Evolutionary conservation across 92 coral and sea anemone genomes (phyloP), one percentile per base, ranked within the genome.

Genomic region (Ricordea florida): DNA sequence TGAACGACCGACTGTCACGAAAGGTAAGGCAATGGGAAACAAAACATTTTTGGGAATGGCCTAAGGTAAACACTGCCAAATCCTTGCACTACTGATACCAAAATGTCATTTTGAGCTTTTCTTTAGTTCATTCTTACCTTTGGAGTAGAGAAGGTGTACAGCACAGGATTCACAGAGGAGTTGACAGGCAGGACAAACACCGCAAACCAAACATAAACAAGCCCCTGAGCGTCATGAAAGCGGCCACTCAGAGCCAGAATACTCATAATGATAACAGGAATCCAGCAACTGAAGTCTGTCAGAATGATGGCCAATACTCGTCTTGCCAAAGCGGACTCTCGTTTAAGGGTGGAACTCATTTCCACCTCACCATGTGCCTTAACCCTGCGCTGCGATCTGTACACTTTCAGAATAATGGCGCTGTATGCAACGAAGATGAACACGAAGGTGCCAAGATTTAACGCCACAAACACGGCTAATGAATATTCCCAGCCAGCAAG

Each of bases 141-240:
- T 7, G 78, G 58, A 3, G 87, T 72, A 0, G 87, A 81, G 20
- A 81, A 81, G 1, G 87, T 81, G 81, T 81, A 81, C 15, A 81
- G 74, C 23, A 71, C 37, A 2, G 87, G 87, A 37, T 81, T 81
- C 40, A 81, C 44, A 18, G 87, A 49, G 10, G 74, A 61, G 59
- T 81, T 81, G 7, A 81, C 70, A 3, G 87, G 87, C 62, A 81
- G 29, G n/a, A 81, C 87, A 51, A 81, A 81, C 35, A 71, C 86
- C 34, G 86, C 86, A 18, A 70, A 69, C 86, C 86, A 80, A 35
- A 61, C 86, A 51, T 80, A 70, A 28, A 40, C 79, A 3, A 28
- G 7, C 31, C 75, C 67, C 16, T 47, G 14, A 21, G 79, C 72
- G 21, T 80, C 86, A 25, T 70, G 49, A 48, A 80, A 51, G 14